Evolutionary conservation across 2,888 invertebrate genomes (phyloP).

Genomic region (Teleogryllus oceanicus): DNA sequence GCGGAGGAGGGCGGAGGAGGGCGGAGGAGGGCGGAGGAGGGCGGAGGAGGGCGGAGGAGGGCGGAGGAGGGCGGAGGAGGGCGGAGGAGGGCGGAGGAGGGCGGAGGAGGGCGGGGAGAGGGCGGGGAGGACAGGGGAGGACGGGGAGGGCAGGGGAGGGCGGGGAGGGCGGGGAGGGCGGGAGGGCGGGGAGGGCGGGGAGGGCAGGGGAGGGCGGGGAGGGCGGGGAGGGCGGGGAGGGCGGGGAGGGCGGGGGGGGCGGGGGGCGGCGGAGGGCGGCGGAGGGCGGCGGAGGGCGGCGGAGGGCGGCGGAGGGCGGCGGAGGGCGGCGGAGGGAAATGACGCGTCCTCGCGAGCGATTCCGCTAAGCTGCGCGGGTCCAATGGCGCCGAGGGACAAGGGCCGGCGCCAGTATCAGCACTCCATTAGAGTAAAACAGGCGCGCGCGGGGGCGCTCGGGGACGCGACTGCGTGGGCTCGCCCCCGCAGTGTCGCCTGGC

Average conservation of each 20-base stretch:
- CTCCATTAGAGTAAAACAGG: background rate
- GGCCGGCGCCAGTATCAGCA: slow-evolving; percentile 5
- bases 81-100: no score
- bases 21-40: background rate
- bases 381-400: background rate
- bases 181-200: no score
- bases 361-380: background rate
- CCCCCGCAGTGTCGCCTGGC: no score
- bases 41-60: background rate
- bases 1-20: background rate
- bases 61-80: background rate
- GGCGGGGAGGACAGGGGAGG: background rate
- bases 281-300: no score
- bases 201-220: no score
- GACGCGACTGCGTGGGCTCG: no score
- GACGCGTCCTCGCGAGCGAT: background rate
- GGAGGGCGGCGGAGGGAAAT: background rate
- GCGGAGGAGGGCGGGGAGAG: no score
- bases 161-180: no score
- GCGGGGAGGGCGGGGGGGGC: no score
- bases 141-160: no score
- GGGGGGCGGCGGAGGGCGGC: no score
- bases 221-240: no score
- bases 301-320: background rate
- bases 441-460: background rate